A percentile compares a stretch with the other conserved stretches of the same genome.
phyloP scores from a whole-genome alignment of 1,140 invertebrate genomes.

The Platorchestia sp. region DNA sequence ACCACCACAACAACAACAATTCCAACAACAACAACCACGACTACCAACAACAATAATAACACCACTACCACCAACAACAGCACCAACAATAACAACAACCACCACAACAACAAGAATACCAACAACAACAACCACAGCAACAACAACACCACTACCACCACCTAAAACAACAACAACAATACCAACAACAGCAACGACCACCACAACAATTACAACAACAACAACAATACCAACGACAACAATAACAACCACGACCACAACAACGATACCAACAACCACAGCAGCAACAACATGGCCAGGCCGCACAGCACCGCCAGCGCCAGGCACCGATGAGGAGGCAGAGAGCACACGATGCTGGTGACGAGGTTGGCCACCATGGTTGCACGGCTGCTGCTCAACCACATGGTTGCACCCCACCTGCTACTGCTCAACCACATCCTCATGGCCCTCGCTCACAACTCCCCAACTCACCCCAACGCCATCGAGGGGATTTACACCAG shows the following conservation, averaged over 20 bases:
- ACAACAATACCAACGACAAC: background rate
- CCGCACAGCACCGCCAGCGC: too few species aligned
- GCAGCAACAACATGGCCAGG: background rate
- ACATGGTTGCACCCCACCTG: conserved; percentile 7
- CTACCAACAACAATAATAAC: background rate
- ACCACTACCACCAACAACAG: background rate
- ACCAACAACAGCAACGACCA: background rate
- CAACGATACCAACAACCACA: background rate
- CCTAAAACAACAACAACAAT: background rate
- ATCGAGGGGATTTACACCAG: conserved; percentile 25
- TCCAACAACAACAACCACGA: background rate
- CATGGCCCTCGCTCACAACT: conserved; percentile 30
- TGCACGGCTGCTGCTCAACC: conserved; percentile 29
- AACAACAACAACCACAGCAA: background rate
- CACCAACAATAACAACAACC: background rate
- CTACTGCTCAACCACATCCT: conserved; percentile 28
- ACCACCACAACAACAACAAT: background rate
- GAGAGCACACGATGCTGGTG: background rate
- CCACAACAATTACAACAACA: background rate
- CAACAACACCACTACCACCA: background rate
- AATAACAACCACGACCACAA: background rate
- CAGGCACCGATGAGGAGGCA: background rate
- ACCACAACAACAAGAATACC: background rate
- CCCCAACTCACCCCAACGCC: conserved; percentile 10
- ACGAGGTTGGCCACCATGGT: background rate